Evolutionary conservation across 1,140 invertebrate species (phyloP), one percentile per base, ranked within the genome.

Genomic region (Colletes gigas): DNA sequence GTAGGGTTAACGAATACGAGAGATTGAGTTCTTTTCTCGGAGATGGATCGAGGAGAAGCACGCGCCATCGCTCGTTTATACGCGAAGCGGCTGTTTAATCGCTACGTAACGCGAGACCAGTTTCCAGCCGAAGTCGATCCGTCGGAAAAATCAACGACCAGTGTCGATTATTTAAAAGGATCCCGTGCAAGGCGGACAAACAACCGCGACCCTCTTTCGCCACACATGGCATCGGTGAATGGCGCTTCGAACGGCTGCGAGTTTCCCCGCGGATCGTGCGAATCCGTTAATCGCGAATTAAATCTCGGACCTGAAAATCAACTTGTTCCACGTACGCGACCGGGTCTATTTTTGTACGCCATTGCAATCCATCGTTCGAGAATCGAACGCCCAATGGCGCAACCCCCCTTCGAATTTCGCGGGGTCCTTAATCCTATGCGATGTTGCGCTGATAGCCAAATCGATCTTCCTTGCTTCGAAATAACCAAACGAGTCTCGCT

Each of bases 91-190:
- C 14, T 10, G 30, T 77, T 77, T 68, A 68, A 60, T 21, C 63
- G 19, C 9, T 52, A 78, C 73, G 76, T 74, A 75, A 75, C 69
- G 50, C 66, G 5, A 7, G 39, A 39, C 52, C 19, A 71, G 71
- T 85, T 79, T 72, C 70, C 69, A 70, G 69, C 9, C 15, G 19
- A n/a, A 67, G 44, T 55, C 57, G 74, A 75, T 84, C 82, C 74
- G 68, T 78, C 52, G 77, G 57, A 76, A 79, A 76, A 83, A 78
- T 68, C 55, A 54, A 30, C 82, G 73, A 82, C 70, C 70, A n/a
- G 66, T 44, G 55, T 55, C 54, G 69, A 78, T 81, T 85, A 85
- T 82, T 73, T 59, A 9, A 70, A n/a, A 44, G 9, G 44, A 12
- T 54, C 30, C 60, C 78, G 50, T 81, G 77, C 59, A 77, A 72